phyloP scores from a whole-genome alignment of 1,140 invertebrate species.

The Zaprionus tsacasi region DNA sequence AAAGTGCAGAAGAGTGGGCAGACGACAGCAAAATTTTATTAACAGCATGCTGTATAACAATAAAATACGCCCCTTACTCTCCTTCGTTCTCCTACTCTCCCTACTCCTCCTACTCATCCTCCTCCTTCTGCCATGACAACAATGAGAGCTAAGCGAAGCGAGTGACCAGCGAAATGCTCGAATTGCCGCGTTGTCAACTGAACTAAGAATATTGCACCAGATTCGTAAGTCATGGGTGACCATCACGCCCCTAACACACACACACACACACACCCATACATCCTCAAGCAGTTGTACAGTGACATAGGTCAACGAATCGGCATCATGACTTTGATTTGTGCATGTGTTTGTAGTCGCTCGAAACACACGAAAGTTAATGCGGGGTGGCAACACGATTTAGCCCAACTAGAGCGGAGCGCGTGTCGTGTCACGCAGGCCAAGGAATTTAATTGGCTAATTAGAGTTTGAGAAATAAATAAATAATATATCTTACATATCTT shows the following conservation, averaged over 20 bases:
- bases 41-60: slow-evolving; percentile 80
- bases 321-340: slow-evolving; percentile 71
- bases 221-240: slow-evolving; percentile 15
- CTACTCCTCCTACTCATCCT: not conserved
- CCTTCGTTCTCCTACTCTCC: no score
- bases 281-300: slow-evolving; percentile 45
- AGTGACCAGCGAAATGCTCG: slow-evolving; percentile 41
- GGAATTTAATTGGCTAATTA: not conserved
- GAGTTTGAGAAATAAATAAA: not conserved
- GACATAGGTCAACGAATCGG: slow-evolving; percentile 67
- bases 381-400: slow-evolving; percentile 28
- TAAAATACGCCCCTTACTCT: slow-evolving; percentile 33
- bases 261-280: not conserved
- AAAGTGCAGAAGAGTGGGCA: slow-evolving; percentile 21
- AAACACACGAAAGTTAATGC: slow-evolving; percentile 50
- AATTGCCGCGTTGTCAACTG: slow-evolving; percentile 47
- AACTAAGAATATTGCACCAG: slow-evolving; percentile 27
- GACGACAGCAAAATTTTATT: slow-evolving; percentile 82
- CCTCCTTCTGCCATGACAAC: slow-evolving; percentile 17
- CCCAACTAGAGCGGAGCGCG: slow-evolving; percentile 9
- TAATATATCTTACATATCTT: not conserved
- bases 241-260: no score
- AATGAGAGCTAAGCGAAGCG: slow-evolving; percentile 16
- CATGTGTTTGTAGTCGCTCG: slow-evolving; percentile 55
- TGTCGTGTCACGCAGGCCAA: slow-evolving; percentile 4